Evolutionary conservation across 2,113 vertebrate species (phyloP), one percentile per base, ranked within the genome.

Genomic region (Coturnix japonica): DNA sequence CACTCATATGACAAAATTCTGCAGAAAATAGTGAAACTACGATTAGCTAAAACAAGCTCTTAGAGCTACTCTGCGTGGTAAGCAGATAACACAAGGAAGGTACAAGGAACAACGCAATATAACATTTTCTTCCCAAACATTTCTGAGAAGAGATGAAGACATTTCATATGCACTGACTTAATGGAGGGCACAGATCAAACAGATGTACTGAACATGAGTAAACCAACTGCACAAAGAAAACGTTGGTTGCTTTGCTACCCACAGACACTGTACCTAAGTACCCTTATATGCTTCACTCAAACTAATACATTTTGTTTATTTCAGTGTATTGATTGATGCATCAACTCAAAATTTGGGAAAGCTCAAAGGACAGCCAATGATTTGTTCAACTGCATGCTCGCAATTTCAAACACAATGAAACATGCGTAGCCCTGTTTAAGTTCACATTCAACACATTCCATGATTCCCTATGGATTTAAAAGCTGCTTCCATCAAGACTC

Each of bases 51-150:
- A 60, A 65, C 20, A 30, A 60, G 14, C 15, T 30, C 13, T 61
- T 9, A 7, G 26, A 74, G 44, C 23, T 51, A 13, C 23, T 30
- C 22, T 61, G 84, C 23, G 4, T 8, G 7, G 41, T 26, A 35
- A 67, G 41, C 7, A 44, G 17, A 6, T 31, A 78, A 23, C n/a
- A 33, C n/a, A 35, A 35, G 33, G 57, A 35, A 44, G 23, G 37
- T 37, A 44, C 20, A n/a, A 44, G 23, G 65, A 47, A 39, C 5
- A 39, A 70, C 0, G 0, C 9, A 37, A 28, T 22, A 7, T 6
- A 44, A 63, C 41, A 4, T 80, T 63, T 69, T 57, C 43, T 79
- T 79, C 61, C 9, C 23, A 39, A 37, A 41, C 9, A 31, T 53
- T 80, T 59, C 11, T 64, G 61, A 51, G 19, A 7, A 63, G 31